These are phyloP conservation scores for Heteropelma amictum DNA, from an alignment of 2,888 invertebrate genomes.

Conservation along the genomic window DNA sequence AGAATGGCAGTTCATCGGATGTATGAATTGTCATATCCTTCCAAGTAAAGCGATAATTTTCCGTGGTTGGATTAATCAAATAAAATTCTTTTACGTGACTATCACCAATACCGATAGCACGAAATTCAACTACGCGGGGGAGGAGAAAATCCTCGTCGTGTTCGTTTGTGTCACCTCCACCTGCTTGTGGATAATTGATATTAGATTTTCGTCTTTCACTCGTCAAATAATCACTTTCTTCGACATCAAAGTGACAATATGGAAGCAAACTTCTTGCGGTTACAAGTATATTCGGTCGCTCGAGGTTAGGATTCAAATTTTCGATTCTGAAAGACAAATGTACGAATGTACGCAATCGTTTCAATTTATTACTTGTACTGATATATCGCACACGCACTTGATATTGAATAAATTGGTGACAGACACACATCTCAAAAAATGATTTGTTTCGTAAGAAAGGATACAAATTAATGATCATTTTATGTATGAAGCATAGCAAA, in stretches of 20 bases:
- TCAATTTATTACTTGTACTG: background rate
- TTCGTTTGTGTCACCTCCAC: slow-evolving; percentile 72
- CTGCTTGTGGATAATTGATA: slow-evolving; percentile 59
- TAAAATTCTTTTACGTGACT: slow-evolving; percentile 81
- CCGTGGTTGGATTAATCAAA: slow-evolving; percentile 84
- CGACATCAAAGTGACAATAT: slow-evolving; percentile 85
- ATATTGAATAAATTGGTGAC: too few species aligned
- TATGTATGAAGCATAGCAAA: too few species aligned
- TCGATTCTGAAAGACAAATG: slow-evolving; percentile 73
- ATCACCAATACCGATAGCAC: slow-evolving; percentile 82
- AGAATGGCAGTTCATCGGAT: slow-evolving; percentile 73
- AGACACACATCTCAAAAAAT: too few species aligned
- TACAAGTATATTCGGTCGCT: slow-evolving; percentile 74
- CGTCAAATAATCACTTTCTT: slow-evolving; percentile 83
- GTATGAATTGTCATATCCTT: slow-evolving; percentile 79
- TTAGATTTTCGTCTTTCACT: slow-evolving; percentile 78
- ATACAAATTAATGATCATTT: too few species aligned
- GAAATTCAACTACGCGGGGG: slow-evolving; percentile 81
- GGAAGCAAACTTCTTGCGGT: slow-evolving; percentile 83
- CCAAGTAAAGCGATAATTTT: slow-evolving; percentile 82
- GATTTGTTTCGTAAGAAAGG: too few species aligned
- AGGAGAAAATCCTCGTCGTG: slow-evolving; percentile 78
- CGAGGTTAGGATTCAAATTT: slow-evolving; percentile 78
- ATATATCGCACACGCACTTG: too few species aligned
- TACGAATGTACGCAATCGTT: background rate